Evolutionary conservation across 2,888 invertebrate species (phyloP).

Genomic region (Argynnis bischoffii): DNA sequence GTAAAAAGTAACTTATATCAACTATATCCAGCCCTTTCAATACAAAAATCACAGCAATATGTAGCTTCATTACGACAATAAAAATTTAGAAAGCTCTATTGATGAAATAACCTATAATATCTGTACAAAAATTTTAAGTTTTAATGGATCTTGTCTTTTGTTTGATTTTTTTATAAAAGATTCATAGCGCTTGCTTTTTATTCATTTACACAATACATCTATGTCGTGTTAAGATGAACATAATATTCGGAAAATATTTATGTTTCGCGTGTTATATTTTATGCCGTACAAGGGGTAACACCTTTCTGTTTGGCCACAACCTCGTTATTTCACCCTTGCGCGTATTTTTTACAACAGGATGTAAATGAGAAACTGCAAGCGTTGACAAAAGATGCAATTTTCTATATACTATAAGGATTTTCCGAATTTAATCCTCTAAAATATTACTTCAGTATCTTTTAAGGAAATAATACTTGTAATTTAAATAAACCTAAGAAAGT

Average conservation of each 20-base stretch:
- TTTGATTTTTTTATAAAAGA: neutral
- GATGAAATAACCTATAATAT: no score
- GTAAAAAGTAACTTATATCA: no score
- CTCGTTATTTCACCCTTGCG: constrained; percentile 69
- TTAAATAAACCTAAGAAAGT: no score
- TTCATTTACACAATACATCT: neutral
- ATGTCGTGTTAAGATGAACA: neutral
- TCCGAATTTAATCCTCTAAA: no score
- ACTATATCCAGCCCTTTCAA: no score
- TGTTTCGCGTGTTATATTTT: constrained; percentile 19
- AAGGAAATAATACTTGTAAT: no score
- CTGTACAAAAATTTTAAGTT: no score
- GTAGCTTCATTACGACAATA: no score
- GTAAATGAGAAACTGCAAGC: constrained; percentile 4
- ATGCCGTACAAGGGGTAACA: constrained; percentile 13
- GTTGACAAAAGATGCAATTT: neutral
- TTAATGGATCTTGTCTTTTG: neutral
- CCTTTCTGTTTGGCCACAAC: constrained; percentile 56
- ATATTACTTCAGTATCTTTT: no score
- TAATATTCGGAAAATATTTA: constrained; percentile 14
- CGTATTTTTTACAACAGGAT: constrained; percentile 20
- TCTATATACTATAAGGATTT: no score
- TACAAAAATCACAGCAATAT: no score
- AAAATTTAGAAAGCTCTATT: no score
- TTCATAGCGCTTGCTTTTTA: neutral